Percentiles rank a stretch among this genome's conserved stretches.
phyloP scores from a whole-genome alignment of 1,140 invertebrate genomes.

The Megalopta genalis region DNA sequence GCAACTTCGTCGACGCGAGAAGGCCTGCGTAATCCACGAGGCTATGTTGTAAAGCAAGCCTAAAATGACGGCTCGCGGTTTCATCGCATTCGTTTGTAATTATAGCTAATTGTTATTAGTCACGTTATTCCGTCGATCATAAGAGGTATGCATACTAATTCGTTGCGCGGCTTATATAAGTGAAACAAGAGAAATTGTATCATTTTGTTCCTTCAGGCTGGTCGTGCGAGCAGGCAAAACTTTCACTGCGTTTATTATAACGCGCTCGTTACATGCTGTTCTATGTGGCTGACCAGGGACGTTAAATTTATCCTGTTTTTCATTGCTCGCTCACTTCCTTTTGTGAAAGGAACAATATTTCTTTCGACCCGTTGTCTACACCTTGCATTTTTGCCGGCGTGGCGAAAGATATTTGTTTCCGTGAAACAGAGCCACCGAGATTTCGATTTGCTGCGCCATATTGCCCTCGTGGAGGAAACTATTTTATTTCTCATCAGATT shows the following conservation, averaged over 20 bases:
- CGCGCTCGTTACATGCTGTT: constrained; percentile 41
- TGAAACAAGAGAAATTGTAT: constrained; percentile 69
- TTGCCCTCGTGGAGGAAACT: not conserved
- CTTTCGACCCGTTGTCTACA: not conserved
- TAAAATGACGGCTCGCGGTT: not conserved
- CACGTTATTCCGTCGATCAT: not conserved
- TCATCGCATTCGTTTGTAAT: not conserved
- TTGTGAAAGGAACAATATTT: not conserved
- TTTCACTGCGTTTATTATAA: constrained; percentile 68
- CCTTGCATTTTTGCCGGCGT: too few relatives aligned
- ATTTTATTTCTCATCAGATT: too few relatives aligned
- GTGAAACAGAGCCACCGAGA: too few relatives aligned
- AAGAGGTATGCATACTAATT: constrained; percentile 3
- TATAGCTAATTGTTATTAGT: not conserved
- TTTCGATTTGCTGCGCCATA: not conserved
- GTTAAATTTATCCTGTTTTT: constrained; percentile 32
- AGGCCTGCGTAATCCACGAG: not conserved
- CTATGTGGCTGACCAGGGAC: constrained; percentile 35
- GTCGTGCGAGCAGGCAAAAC: constrained; percentile 54
- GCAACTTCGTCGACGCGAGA: too few relatives aligned
- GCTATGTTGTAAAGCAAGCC: not conserved
- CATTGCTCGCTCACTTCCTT: not conserved
- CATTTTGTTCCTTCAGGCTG: constrained; percentile 54
- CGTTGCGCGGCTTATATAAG: constrained; percentile 54
- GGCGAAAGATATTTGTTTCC: too few relatives aligned